Evolutionary conservation across 2,113 vertebrate genomes (phyloP), one percentile per base, ranked within the genome.

Genomic region (Capricornis sumatraensis): DNA sequence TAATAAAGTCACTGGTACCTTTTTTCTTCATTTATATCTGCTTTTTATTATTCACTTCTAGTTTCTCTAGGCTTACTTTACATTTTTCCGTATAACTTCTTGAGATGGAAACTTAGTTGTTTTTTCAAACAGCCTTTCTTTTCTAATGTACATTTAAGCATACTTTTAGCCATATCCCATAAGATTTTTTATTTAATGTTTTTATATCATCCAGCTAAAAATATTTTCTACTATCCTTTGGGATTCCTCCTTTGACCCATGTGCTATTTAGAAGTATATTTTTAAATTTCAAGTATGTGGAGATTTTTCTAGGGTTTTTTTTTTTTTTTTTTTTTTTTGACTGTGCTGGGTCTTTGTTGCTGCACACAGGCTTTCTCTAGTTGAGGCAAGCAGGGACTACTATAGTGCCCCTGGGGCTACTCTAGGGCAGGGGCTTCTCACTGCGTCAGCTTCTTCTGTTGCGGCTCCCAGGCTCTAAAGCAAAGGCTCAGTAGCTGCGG

Each of bases 101-200:
- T 87, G 17, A 94, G 45, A 74, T 93, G n/a, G 36, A 92, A 94
- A 60, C 11, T 28, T 52, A n/a, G 58, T 4, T 78, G 27, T 53
- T 85, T 87, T 98, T 76, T 82, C 40, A 91, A 71, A 67, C 53
- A 89, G 40, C 52, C 45, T 74, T 74, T 94, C 74, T 95, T 89
- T 90, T 86, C 47, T 87, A 81, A 27, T 79, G n/a, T 87, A 36
- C 2, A 30, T 71, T 67, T 85, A 93, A 93, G 64, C 52, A 40
- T 30, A 93, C 10, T 79, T 93, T 78, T 78, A 62, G 58, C 21
- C 30, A 40, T 14, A 17, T 74, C 33, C 8, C 8, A 64, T 11
- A 87, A 47, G 43, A 53, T 79, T 83, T 89, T 15, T 88, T 87
- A 53, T 33, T 96, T 93, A 97, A 52, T 85, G 5, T 57, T 94